Evolutionary conservation across 2,888 invertebrate species (phyloP), one percentile per base, ranked within the genome.

Genomic region (Drosophila monieri): DNA sequence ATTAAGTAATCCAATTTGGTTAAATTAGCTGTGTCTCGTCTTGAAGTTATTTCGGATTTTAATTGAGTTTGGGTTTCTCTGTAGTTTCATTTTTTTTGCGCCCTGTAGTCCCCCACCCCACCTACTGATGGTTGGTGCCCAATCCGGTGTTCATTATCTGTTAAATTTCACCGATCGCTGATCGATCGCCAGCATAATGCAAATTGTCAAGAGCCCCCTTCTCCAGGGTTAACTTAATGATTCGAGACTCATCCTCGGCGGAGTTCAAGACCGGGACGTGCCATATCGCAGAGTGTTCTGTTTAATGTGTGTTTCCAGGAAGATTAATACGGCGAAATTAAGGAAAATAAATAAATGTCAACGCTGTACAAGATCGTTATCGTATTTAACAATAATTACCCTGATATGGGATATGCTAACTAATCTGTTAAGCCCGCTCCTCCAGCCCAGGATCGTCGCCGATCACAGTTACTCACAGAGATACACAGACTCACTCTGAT

Each of bases 301-400:
- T 76, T 78, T 78, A 78, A 79, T 79, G 74, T 73, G 79, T 76
- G 83, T 88, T 90, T 90, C 90, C 86, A 79, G 88, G 89, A 90
- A 90, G 91, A 91, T 91, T 91, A 91, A 91, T 91, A 90, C 91
- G 88, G 87, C 89, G 78, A 91, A 91, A 91, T 91, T 91, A 91
- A 91, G 91, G 90, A 91, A 91, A 91, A 90, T 91, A 91, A 91
- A 91, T 91, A 91, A 91, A 91, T 91, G 91, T 91, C 91, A 90
- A 89, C 90, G 88, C 87, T 85, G 84, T 90, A 91, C 91, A 91
- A 90, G 91, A 91, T 91, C 90, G 90, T 90, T 91, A 91, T 91
- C 91, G 89, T 89, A 91, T 91, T 91, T 91, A 91, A 91, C 91
- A 91, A 91, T 91, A 91, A 91, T 91, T 91, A 91, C 91, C 91